Evolutionary conservation across 1,140 invertebrate genomes (phyloP).

Genomic region (Aphelenchoides besseyi): DNA sequence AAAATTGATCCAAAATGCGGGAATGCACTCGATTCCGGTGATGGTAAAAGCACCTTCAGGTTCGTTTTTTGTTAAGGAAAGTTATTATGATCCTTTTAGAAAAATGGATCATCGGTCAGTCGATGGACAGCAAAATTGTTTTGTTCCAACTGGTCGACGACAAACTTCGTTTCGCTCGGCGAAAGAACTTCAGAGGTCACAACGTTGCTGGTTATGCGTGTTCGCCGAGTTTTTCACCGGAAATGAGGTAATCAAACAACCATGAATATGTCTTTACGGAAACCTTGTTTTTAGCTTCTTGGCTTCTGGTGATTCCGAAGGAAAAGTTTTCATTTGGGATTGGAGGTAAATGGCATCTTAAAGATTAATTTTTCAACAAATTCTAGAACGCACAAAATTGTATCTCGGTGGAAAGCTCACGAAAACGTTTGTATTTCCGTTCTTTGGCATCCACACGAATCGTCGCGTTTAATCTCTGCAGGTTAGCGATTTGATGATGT

Average conservation of each 20-base stretch:
- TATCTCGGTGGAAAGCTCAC: slow-evolving; percentile 97
- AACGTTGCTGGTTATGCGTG: slow-evolving; percentile 99
- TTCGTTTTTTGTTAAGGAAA: slow-evolving; percentile 35
- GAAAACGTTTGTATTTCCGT: slow-evolving; percentile 90
- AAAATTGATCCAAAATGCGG: slow-evolving; percentile 99
- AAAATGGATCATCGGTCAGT: slow-evolving; percentile 98
- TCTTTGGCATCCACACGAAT: slow-evolving; percentile 98
- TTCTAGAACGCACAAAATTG: slow-evolving; percentile 70
- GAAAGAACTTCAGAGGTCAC: slow-evolving; percentile 95
- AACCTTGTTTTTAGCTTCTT: slow-evolving; percentile 74
- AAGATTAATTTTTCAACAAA: slow-evolving; percentile 78
- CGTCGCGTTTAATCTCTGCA: slow-evolving; percentile 87
- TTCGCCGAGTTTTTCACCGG: slow-evolving; percentile 91
- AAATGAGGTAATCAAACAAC: slow-evolving; percentile 77
- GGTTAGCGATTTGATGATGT: too few species aligned
- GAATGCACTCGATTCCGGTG: slow-evolving; percentile 97
- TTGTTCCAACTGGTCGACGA: slow-evolving; percentile 91
- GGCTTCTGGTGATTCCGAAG: slow-evolving; percentile 97
- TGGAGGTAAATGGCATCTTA: slow-evolving; percentile 73
- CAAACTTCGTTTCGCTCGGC: slow-evolving; percentile 79
- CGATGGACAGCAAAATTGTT: slow-evolving; percentile 97
- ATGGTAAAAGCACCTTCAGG: slow-evolving; percentile 89
- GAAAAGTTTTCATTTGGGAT: slow-evolving; percentile 97
- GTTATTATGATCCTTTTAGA: slow-evolving; percentile 53
- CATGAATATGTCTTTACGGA: slow-evolving; percentile 5